phyloP scores from a whole-genome alignment of 2,888 invertebrate genomes.

The Idaea biselata region DNA sequence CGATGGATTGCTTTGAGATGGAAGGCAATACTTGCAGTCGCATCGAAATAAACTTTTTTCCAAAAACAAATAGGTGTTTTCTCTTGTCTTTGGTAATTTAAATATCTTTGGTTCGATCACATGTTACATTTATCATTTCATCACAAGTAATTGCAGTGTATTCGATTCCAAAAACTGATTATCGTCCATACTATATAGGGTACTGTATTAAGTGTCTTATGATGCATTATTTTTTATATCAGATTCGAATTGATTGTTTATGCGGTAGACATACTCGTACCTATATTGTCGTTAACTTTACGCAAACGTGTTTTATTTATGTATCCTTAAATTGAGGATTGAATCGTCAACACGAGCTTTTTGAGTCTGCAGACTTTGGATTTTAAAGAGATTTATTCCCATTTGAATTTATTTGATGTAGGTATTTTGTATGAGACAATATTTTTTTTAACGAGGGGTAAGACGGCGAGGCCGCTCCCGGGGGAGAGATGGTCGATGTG shows the following conservation, averaged over 20 bases:
- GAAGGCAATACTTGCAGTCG: too few relatives aligned
- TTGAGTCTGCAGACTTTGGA: background rate
- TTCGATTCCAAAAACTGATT: conserved; percentile 32
- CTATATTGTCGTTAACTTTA: conserved; percentile 8
- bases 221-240: conserved; percentile 16
- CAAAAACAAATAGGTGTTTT: background rate
- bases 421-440: too few relatives aligned
- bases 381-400: too few relatives aligned
- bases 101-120: conserved; percentile 13
- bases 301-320: conserved; percentile 26
- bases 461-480: too few relatives aligned
- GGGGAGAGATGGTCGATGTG: too few relatives aligned
- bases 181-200: conserved; percentile 25
- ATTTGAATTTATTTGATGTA: too few relatives aligned
- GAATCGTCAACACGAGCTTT: conserved; percentile 30
- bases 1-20: too few relatives aligned
- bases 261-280: conserved; percentile 16
- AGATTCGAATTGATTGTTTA: conserved; percentile 19
- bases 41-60: too few relatives aligned
- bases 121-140: conserved; percentile 29
- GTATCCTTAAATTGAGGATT: conserved; percentile 29
- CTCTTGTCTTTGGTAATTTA: background rate
- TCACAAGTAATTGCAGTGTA: conserved; percentile 27
- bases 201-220: conserved; percentile 24
- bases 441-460: too few relatives aligned